Evolutionary conservation across 2,113 vertebrate species (phyloP).

Genomic region (Leiothrix lutea): DNA sequence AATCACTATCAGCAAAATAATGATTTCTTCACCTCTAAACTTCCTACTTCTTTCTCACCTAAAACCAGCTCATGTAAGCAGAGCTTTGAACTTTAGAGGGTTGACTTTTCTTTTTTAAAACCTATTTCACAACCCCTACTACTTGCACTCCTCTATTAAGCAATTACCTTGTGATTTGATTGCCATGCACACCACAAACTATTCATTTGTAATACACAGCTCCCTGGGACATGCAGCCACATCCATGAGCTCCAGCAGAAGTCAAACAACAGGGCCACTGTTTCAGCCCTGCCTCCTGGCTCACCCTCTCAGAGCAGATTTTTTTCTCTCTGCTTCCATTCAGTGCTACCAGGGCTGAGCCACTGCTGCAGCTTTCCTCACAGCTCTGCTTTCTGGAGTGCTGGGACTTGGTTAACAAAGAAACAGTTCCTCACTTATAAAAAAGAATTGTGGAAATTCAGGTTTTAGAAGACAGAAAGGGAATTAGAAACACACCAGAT

Average conservation of each 20-base stretch:
- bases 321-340: background rate
- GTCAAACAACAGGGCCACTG: background rate
- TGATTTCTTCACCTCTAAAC: background rate
- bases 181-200: background rate
- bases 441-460: background rate
- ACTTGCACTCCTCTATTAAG: background rate
- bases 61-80: background rate
- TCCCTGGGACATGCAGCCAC: background rate
- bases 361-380: background rate
- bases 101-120: background rate
- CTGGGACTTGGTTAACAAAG: background rate
- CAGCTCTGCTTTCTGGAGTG: background rate
- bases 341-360: background rate
- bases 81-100: background rate
- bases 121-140: background rate
- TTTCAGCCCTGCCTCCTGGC: background rate
- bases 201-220: fast-evolving
- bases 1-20: background rate
- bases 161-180: background rate
- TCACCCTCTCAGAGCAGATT: background rate
- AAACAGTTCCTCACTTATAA: background rate
- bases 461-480: background rate
- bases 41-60: background rate
- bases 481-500: background rate
- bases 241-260: background rate